These are phyloP conservation scores for Cardiocondyla obscurior DNA, from an alignment of 1,140 invertebrate genomes.

Conservation along the genomic window DNA sequence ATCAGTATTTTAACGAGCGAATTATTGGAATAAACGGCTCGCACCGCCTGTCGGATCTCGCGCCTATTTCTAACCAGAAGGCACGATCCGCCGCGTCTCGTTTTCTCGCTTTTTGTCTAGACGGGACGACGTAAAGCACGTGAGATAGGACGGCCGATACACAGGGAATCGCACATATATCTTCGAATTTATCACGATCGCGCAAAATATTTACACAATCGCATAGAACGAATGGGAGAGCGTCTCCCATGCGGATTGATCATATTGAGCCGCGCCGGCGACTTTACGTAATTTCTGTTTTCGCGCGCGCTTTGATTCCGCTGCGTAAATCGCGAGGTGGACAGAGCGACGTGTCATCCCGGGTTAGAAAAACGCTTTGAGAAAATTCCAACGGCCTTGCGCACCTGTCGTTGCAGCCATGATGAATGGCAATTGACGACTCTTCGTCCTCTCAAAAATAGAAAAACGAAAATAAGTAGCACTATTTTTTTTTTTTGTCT, in stretches of 20 bases:
- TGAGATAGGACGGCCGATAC: slow-evolving; percentile 24
- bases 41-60: slow-evolving; percentile 39
- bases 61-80: slow-evolving; percentile 62
- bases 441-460: slow-evolving; percentile 16
- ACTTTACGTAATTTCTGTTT: neutral
- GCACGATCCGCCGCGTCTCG: slow-evolving; percentile 49
- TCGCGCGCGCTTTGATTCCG: neutral
- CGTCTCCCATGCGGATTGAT: neutral
- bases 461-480: neutral
- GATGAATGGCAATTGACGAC: neutral
- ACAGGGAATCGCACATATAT: slow-evolving; percentile 25
- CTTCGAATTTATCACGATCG: slow-evolving; percentile 26
- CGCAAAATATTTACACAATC: neutral
- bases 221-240: neutral
- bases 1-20: slow-evolving; percentile 78
- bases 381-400: neutral
- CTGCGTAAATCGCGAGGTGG: neutral
- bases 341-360: neutral
- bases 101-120: slow-evolving; percentile 25
- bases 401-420: neutral
- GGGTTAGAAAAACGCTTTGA: neutral
- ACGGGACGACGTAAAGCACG: slow-evolving; percentile 1
- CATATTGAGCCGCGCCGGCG: neutral
- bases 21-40: slow-evolving; percentile 77
- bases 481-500: too few species aligned